Conservation (phyloP, 1,140 invertebrate genomes). For the Wasmannia auropunctata region DNA sequence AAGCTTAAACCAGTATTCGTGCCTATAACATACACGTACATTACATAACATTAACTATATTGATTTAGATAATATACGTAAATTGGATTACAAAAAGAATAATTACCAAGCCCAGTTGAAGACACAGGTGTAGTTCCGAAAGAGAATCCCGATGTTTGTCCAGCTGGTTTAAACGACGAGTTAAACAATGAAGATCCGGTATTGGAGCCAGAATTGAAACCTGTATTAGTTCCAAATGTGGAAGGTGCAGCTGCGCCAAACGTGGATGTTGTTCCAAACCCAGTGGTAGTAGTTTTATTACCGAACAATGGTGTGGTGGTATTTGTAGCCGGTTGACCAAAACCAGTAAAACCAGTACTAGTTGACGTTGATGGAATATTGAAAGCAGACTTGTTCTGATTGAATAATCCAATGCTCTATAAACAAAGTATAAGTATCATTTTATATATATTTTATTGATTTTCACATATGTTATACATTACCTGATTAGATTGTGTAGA, state of each 20-base stretch:
- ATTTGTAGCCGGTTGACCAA: conserved; percentile 81
- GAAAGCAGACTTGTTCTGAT: conserved; percentile 84
- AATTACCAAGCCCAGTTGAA: conserved; percentile 80
- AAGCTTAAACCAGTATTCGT: conserved; percentile 82
- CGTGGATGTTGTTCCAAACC: conserved; percentile 86
- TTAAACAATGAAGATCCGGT: conserved; percentile 85
- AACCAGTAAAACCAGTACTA: conserved; percentile 84
- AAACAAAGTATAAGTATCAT: conserved; percentile 41
- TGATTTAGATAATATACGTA: conserved; percentile 14
- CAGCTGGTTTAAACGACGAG: conserved; percentile 82
- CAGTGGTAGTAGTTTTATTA: conserved; percentile 82
- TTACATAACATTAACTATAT: not conserved
- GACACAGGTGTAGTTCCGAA: conserved; percentile 84
- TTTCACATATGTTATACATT: conserved; percentile 3
- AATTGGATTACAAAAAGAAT: not conserved
- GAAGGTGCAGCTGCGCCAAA: conserved; percentile 84
- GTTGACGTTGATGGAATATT: conserved; percentile 81
- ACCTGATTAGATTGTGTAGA: conserved; percentile 83
- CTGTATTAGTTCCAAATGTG: conserved; percentile 83
- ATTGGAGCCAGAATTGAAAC: conserved; percentile 82
- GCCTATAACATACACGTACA: conserved; percentile 61
- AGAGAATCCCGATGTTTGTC: conserved; percentile 82
- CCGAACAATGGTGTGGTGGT: conserved; percentile 83
- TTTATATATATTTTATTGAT: too few relatives aligned
- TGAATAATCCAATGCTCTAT: conserved; percentile 84